Evolutionary conservation across 2,113 vertebrate species (phyloP), one percentile per base, ranked within the genome.

Genomic region (Mesitornis unicolor): DNA sequence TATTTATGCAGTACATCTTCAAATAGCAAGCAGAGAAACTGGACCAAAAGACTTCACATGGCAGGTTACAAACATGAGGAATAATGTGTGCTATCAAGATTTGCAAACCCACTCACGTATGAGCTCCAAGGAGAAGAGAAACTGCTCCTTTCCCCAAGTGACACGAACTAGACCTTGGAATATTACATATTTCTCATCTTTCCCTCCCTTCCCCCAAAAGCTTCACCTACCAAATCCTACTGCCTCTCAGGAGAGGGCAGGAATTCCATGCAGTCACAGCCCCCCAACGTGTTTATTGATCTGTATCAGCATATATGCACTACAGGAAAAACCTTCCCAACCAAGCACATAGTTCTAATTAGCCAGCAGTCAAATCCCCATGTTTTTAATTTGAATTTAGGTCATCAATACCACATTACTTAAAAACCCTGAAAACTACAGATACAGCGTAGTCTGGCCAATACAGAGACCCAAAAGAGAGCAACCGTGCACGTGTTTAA

Each of bases 1-100:
- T 86, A 95, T 86, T 92, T 86, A 86, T 75, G 31, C 76, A 93
- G 47, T 26, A 51, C 54, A 80, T 83, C 78, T 91, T 95, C 78
- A 84, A 89, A 84, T 38, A 94, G 33, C 63, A 82, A 92, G 76
- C 54, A 84, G 51, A 87, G 73, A 89, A 93, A 75, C 36, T 17
- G 67, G 91, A 90, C 73, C 42, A 67, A 35, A 86, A 87, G 80
- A 45, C 43, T 90, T 81, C 6, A 17, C 1, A 26, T 36, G 56
- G 26, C 68, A 90, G 68, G 73, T 90, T 70, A 90, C 47, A 94
- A 83, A 59, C 60, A 28, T 12, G 78, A 60, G 42, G 43, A 90
- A 67, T 73, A 94, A 60, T 35, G 24, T 1, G 8, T 31, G 43
- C 69, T 71, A 60, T 63, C 67, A 69, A 42, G 65, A 68, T 78